These are phyloP conservation scores for Sula dactylatra DNA, from an alignment of 2,113 vertebrate genomes.

Conservation along the genomic window DNA sequence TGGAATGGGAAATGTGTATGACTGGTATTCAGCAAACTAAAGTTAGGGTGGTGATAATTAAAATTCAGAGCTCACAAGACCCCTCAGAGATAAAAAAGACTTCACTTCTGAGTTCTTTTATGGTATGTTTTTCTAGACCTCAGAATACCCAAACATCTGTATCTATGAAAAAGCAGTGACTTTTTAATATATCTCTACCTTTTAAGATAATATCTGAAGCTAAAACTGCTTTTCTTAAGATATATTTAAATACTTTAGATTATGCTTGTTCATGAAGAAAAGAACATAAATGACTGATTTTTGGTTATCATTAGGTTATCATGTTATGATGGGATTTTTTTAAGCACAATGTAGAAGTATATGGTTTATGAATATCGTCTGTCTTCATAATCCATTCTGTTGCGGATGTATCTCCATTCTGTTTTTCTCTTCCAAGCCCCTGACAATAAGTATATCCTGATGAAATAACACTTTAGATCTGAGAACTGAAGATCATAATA, in stretches of 20 bases:
- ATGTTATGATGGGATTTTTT: neutral
- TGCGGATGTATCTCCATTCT: neutral
- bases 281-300: neutral
- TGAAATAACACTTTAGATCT: neutral
- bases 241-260: neutral
- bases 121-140: neutral
- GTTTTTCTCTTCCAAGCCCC: neutral
- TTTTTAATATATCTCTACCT: conserved; percentile 22
- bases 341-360: neutral
- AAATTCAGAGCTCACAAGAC: neutral
- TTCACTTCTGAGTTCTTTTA: neutral
- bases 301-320: neutral
- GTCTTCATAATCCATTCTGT: neutral
- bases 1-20: neutral
- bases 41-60: neutral
- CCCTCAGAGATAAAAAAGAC: neutral
- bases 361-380: neutral
- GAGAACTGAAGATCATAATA: neutral
- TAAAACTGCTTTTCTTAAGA: conserved; percentile 12
- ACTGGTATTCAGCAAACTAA: neutral
- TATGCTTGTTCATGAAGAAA: conserved; percentile 5
- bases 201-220: conserved; percentile 11
- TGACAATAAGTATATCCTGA: conserved; percentile 15
- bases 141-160: neutral
- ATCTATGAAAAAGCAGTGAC: conserved; percentile 23